Conservation (phyloP, 2,888 invertebrate genomes). For the Acanthococcus lagerstroemiae region DNA sequence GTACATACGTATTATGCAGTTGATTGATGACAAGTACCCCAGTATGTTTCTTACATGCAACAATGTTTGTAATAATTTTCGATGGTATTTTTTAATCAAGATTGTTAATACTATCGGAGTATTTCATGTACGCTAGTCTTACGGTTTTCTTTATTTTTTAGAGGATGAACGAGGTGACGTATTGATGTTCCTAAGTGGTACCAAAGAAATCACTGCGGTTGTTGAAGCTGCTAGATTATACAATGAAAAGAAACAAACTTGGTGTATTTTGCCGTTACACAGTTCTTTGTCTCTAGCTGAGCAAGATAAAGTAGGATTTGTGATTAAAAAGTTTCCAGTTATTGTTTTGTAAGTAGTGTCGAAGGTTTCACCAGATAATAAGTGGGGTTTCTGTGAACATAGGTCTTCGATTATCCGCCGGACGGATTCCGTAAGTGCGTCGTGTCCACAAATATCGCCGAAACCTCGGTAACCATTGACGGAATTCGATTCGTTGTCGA, state of each 20-base stretch:
- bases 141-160: conserved; percentile 40
- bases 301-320: conserved; percentile 72
- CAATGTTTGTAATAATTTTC: not conserved
- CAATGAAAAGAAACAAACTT: conserved; percentile 60
- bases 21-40: conserved; percentile 83
- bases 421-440: conserved; percentile 93
- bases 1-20: conserved; percentile 80
- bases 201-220: conserved; percentile 80
- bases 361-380: not conserved
- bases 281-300: conserved; percentile 85
- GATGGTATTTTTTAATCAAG: not conserved
- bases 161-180: conserved; percentile 83
- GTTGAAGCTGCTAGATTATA: conserved; percentile 79
- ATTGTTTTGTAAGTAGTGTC: not conserved
- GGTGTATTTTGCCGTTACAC: conserved; percentile 90
- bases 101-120: too few species aligned
- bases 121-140: conserved; percentile 16
- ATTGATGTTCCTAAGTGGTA: conserved; percentile 87
- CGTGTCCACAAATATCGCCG: conserved; percentile 95
- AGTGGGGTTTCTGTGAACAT: conserved; percentile 32
- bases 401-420: conserved; percentile 89
- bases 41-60: conserved; percentile 43
- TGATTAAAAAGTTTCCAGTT: not conserved
- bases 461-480: conserved; percentile 97
- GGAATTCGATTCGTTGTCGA: conserved; percentile 95